phyloP scores from a whole-genome alignment of 2,113 vertebrate genomes.

The Helogale parvula region DNA sequence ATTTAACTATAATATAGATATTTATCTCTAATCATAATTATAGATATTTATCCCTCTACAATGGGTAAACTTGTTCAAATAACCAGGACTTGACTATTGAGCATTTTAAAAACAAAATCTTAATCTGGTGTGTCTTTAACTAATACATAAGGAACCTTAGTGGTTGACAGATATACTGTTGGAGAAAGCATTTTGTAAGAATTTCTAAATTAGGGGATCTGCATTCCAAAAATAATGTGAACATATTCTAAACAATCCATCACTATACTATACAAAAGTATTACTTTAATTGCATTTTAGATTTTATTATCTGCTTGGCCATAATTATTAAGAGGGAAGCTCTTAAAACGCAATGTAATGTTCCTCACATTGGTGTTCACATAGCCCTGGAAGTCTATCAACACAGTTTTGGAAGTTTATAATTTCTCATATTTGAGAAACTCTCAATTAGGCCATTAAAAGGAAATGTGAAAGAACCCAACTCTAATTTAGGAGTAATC shows the following conservation, averaged over 20 bases:
- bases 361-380: neutral
- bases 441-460: neutral
- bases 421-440: neutral
- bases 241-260: neutral
- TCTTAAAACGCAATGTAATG: neutral
- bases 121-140: neutral
- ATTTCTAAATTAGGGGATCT: neutral
- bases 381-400: neutral
- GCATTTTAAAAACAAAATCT: neutral
- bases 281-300: neutral
- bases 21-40: no score
- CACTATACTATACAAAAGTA: neutral
- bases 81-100: neutral
- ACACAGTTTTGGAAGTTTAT: neutral
- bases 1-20: neutral
- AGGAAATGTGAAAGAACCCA: neutral
- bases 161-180: neutral
- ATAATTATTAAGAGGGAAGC: neutral
- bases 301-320: neutral
- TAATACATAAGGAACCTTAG: neutral
- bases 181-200: neutral
- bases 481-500: neutral
- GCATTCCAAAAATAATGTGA: neutral
- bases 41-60: neutral
- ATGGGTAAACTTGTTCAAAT: neutral